Conservation (phyloP, 2,113 vertebrate species). For the Panthera tigris region DNA sequence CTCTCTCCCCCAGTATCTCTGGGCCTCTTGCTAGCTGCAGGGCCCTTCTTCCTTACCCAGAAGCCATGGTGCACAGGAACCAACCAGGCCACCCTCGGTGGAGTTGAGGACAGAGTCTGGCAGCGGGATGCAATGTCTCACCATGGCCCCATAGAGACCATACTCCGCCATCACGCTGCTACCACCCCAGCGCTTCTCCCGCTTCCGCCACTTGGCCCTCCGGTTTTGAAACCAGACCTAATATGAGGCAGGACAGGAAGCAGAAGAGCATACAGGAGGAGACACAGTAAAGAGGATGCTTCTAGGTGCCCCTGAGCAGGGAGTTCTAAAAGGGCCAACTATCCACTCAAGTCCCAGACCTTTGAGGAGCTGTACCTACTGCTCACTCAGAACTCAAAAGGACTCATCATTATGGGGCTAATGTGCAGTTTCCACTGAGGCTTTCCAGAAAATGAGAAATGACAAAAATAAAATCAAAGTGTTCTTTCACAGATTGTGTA, state of each 20-base stretch:
- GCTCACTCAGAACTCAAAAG: neutral
- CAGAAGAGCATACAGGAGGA: neutral
- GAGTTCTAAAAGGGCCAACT: neutral
- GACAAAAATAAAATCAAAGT: neutral
- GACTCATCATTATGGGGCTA: too few relatives aligned
- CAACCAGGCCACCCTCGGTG: slow-evolving; percentile 90
- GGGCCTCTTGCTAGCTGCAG: neutral
- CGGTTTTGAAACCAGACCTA: slow-evolving; percentile 99
- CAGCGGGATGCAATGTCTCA: slow-evolving; percentile 95
- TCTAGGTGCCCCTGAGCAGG: neutral
- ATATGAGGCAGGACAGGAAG: slow-evolving; percentile 32
- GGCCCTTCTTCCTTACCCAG: slow-evolving; percentile 88
- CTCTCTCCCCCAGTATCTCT: neutral
- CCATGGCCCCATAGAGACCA: slow-evolving; percentile 97
- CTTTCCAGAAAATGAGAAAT: neutral
- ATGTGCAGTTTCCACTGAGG: neutral
- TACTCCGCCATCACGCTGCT: slow-evolving; percentile 98
- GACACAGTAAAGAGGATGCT: neutral
- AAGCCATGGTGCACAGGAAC: slow-evolving; percentile 96
- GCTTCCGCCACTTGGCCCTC: slow-evolving; percentile 96
- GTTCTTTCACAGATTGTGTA: neutral
- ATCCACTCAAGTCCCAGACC: neutral
- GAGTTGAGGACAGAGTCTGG: slow-evolving; percentile 95
- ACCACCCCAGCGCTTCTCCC: slow-evolving; percentile 97
- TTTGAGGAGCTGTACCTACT: neutral